These are phyloP conservation scores for Bungarus multicinctus DNA, from an alignment of 2,113 vertebrate species.

Conservation along the genomic window DNA sequence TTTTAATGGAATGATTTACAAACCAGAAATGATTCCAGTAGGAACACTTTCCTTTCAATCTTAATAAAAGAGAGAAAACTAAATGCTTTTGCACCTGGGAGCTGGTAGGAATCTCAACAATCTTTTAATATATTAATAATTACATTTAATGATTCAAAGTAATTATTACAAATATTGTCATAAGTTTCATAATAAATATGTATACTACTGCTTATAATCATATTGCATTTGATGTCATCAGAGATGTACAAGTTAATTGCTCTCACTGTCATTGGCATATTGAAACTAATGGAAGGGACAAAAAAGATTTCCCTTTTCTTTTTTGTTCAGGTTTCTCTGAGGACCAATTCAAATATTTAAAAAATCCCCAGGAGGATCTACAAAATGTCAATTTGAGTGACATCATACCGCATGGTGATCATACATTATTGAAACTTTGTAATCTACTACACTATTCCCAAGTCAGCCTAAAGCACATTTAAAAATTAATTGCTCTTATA, in stretches of 20 bases:
- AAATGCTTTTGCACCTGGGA: neutral
- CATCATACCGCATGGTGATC: neutral
- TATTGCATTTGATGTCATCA: neutral
- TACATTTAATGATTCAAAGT: neutral
- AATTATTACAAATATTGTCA: neutral
- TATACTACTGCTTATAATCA: neutral
- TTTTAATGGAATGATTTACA: slow-evolving; percentile 83
- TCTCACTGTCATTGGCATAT: neutral
- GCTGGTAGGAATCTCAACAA: neutral
- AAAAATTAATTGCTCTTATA: neutral
- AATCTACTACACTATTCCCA: neutral
- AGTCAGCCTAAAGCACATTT: neutral
- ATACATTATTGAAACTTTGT: neutral
- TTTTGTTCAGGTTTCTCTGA: neutral
- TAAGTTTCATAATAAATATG: neutral
- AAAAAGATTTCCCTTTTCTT: neutral
- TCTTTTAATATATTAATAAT: neutral
- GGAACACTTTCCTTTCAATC: slow-evolving; percentile 26
- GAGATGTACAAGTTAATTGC: neutral
- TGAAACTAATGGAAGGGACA: neutral
- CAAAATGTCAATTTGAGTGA: neutral
- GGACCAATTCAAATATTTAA: neutral
- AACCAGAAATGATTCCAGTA: slow-evolving; percentile 77
- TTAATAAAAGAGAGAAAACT: slow-evolving; percentile 14
- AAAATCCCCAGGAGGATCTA: neutral